A percentile compares a stretch with the other conserved stretches of the same genome.
These are phyloP conservation scores for Tinea pellionella DNA, from an alignment of 2,888 invertebrate species.

Conservation along the genomic window DNA sequence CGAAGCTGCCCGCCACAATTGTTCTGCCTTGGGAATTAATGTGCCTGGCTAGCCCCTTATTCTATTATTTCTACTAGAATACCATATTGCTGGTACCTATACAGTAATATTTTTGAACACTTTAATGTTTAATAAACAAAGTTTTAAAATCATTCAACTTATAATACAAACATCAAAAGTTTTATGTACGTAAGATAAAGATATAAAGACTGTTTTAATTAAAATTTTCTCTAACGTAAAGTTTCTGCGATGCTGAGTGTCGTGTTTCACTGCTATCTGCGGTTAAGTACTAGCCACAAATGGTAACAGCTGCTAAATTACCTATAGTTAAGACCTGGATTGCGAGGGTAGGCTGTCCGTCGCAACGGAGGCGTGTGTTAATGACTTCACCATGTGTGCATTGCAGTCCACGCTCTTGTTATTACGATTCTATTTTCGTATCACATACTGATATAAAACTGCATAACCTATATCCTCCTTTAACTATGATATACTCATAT, in stretches of 20 bases:
- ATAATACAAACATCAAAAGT: too few relatives aligned
- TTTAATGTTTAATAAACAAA: background rate
- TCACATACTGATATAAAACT: background rate
- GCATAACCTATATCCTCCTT: too few relatives aligned
- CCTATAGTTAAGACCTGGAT: slow-evolving; percentile 52
- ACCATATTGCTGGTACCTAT: background rate
- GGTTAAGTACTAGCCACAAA: slow-evolving; percentile 27
- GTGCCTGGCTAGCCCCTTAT: slow-evolving; percentile 27
- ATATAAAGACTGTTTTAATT: background rate
- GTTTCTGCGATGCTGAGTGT: background rate
- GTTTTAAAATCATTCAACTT: background rate
- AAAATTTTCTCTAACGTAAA: background rate
- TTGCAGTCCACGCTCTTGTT: background rate
- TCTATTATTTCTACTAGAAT: background rate
- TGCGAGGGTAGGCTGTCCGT: slow-evolving; percentile 37
- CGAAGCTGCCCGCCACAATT: slow-evolving; percentile 47
- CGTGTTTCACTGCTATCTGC: background rate
- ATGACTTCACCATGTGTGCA: slow-evolving; percentile 44
- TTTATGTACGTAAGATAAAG: background rate
- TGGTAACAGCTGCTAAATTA: slow-evolving; percentile 43
- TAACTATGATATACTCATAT: too few relatives aligned
- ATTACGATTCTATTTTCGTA: background rate
- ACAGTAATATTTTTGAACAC: background rate
- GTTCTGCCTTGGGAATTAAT: slow-evolving; percentile 47
- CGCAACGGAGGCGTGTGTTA: slow-evolving; percentile 30